Evolutionary conservation across 2,888 invertebrate genomes (phyloP), one percentile per base, ranked within the genome.

Genomic region (Watsonalla binaria): DNA sequence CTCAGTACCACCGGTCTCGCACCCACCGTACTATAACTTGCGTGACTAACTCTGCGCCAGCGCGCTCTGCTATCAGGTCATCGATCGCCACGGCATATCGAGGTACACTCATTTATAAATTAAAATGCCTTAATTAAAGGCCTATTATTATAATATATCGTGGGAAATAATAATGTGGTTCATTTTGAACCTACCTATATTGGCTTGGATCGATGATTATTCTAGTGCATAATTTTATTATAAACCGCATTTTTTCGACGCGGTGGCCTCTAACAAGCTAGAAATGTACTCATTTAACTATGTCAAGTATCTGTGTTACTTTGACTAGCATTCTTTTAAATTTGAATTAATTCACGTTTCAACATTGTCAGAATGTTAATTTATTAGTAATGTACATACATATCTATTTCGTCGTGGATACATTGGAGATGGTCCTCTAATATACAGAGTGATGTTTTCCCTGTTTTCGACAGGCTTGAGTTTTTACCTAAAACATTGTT

Each of bases 1-100:
- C 57, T 65, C 63, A 59, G 68, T 68, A 66, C 71, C 75, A 68
- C 72, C 79, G 80, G 76, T 76, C 74, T 76, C 79, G 80, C 83
- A 82, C 84, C 87, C 87, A 84, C 86, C 86, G 85, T 78, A 68
- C 74, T 70, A 75, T 68, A 68, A 24, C 24, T 2, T 71, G 72
- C 80, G 86, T 85, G 80, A 86, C 86, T 88, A 86, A 87, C 83
- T 65, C 53, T 61, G 61, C 63, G 63, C 56, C 65, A 55, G 48
- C 56, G 55, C 59, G 35, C 65, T 63, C 56, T 62, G 55, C 60
- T 37, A 14, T 35, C 48, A 11, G 48, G 37, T 49, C 48, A 49
- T 49, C 54, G 47, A 45, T 45, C 53, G 54, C 39, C 15, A 39
- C 51, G n/a, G 46, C 45, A 24, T 13, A 45, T 11, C 11, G 42